Conservation (phyloP, 2,888 invertebrate genomes). For the Norana najaformis region DNA sequence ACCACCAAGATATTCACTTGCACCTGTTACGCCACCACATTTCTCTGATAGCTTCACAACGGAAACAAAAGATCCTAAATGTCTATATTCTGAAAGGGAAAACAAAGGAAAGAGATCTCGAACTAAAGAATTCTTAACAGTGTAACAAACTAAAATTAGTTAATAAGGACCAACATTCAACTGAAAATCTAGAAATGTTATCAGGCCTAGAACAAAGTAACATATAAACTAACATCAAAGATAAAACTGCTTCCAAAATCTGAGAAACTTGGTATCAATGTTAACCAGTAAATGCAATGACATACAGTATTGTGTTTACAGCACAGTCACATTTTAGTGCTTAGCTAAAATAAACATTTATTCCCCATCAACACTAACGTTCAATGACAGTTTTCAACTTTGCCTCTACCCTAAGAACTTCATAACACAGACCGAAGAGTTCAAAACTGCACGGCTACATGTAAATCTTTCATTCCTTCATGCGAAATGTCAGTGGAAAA, state of each 20-base stretch:
- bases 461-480: not conserved
- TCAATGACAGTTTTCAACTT: not conserved
- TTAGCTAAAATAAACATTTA: constrained; percentile 13
- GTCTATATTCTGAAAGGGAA: not conserved
- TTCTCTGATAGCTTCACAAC: not conserved
- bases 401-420: not conserved
- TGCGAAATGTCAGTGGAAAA: not conserved
- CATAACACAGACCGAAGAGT: not conserved
- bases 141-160: not conserved
- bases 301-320: not conserved
- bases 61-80: not conserved
- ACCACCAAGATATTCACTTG: not conserved
- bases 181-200: not conserved
- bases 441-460: not conserved
- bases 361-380: not conserved
- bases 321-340: not conserved
- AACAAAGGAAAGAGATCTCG: not conserved
- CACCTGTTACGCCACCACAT: not conserved
- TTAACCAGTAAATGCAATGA: not conserved
- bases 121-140: not conserved
- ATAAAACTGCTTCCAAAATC: not conserved
- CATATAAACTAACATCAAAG: not conserved
- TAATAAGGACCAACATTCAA: not conserved
- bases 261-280: not conserved
- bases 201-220: not conserved